phyloP scores from a whole-genome alignment of 2,888 invertebrate species.

The Phaonia tiefii region DNA sequence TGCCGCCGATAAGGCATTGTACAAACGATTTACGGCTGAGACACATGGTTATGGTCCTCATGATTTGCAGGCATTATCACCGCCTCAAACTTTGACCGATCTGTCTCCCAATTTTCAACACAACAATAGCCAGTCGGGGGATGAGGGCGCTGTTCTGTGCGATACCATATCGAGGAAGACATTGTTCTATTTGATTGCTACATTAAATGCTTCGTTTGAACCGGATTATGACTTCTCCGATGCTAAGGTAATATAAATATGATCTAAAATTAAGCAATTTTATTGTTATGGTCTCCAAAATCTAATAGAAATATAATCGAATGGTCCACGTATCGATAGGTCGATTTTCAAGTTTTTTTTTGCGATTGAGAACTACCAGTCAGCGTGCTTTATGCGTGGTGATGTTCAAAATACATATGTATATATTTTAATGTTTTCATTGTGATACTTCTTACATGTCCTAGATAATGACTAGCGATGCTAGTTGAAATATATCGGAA shows the following conservation, averaged over 20 bases:
- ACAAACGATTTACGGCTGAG: slow-evolving; percentile 88
- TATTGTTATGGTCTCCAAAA: no score
- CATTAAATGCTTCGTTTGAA: slow-evolving; percentile 97
- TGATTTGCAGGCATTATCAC: slow-evolving; percentile 95
- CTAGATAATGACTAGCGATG: no score
- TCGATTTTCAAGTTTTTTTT: no score
- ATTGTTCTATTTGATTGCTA: slow-evolving; percentile 97
- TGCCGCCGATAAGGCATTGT: slow-evolving; percentile 96
- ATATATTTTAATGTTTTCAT: no score
- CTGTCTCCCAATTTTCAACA: slow-evolving; percentile 85
- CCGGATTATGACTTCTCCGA: slow-evolving; percentile 99
- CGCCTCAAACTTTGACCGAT: slow-evolving; percentile 87
- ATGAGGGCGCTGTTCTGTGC: slow-evolving; percentile 94
- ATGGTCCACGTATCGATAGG: no score
- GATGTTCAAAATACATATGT: no score
- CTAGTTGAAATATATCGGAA: no score
- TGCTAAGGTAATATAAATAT: slow-evolving; percentile 90
- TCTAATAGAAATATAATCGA: no score
- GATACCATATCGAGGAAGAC: slow-evolving; percentile 98
- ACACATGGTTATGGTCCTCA: slow-evolving; percentile 88
- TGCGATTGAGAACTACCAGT: no score
- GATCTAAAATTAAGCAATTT: no score
- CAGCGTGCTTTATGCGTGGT: no score
- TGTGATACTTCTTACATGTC: no score
- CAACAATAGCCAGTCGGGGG: slow-evolving; percentile 88